Evolutionary conservation across 2,888 invertebrate genomes (phyloP), one percentile per base, ranked within the genome.

Genomic region (Malthinus seriepunctatus): DNA sequence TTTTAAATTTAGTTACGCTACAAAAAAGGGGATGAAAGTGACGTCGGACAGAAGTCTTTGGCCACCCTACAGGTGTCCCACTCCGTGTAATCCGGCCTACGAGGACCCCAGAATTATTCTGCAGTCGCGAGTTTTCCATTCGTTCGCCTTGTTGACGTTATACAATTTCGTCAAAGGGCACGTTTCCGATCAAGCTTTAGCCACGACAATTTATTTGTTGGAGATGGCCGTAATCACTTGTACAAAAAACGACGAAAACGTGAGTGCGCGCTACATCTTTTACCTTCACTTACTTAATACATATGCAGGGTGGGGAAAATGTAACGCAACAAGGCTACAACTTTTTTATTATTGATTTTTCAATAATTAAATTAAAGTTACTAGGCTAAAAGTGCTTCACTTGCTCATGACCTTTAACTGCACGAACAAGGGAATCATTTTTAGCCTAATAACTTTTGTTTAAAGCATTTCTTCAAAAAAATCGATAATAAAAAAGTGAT

Each of bases 171-270:
- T 93, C 50, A 86, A 88, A 73, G 87, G 87, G 9, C 83, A 85
- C 62, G 84, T 91, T 56, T 90, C 93, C 45, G 97, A 97, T 79
- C 93, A 95, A 78, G 87, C 95, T 69, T 84, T 96, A 69, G 93
- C 95, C 51, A 81, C 96, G 57, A 87, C 91, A 47, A 83, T 96
- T 10, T 95, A 93, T 77, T 84, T 97, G 56, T 81, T 97, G 61
- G 92, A 94, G 77, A 89, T 94, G 77, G 90, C 93, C 32, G 86
- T 93, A 6, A 83, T 71, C 8, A 67, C 80, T 79, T 53, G 77
- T 78, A 8, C 76, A 78, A 67, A 67, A n/a, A 51, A 75, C 12
- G 77, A 79, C 51, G 76, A 80, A 72, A 76, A 79, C 60, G 80
- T 80, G 69, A 73, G 58, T 60, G n/a, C 32, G n/a, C n/a, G n/a